Evolutionary conservation across 2,113 vertebrate species (phyloP), one percentile per base, ranked within the genome.

Genomic region (Crotalus tigris): DNA sequence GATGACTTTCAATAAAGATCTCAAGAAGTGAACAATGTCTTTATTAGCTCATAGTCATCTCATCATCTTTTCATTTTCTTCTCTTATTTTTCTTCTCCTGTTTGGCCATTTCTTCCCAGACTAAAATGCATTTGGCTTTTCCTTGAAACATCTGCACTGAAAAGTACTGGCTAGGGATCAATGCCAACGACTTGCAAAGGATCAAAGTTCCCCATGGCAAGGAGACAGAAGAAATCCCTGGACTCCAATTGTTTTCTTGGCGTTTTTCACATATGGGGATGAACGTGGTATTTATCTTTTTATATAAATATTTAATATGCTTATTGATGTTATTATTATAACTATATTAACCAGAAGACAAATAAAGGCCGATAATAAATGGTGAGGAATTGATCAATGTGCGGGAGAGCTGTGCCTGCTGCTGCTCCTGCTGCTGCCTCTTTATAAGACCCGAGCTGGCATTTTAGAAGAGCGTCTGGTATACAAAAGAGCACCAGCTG

Each of bases 401-500:
- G 88, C 86, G 91, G 91, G 1, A 0, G 23, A 96, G 93, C 90
- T 1, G 0, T 93, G 93, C 95, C 95, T 96, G 96, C 49, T 91
- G 94, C 94, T 91, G 85, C 91, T 93, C 95, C 95, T 96, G 96
- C 49, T 91, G 94, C 94, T 91, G 81, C 91, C 90, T 96, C 94
- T 90, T 96, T 96, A 96, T 44, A 96, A 97, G 92, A 94, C 91
- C 91, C 93, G 94, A 96, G 94, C 92, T 97, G 97, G 96, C 97
- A 98, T 98, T 98, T 97, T 93, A 95, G 94, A 96, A 97, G 96
- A 93, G 33, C 91, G 95, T 91, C 81, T 94, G 86, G 93, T 87
- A 96, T 88, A 97, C 95, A 97, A 97, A 97, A 97, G 95, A 96
- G 88, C 91, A 96, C 96, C 97, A 98, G 96, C 97, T 98, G 97